Evolutionary conservation across 2,113 vertebrate species (phyloP).

Genomic region (Penelope pileata): DNA sequence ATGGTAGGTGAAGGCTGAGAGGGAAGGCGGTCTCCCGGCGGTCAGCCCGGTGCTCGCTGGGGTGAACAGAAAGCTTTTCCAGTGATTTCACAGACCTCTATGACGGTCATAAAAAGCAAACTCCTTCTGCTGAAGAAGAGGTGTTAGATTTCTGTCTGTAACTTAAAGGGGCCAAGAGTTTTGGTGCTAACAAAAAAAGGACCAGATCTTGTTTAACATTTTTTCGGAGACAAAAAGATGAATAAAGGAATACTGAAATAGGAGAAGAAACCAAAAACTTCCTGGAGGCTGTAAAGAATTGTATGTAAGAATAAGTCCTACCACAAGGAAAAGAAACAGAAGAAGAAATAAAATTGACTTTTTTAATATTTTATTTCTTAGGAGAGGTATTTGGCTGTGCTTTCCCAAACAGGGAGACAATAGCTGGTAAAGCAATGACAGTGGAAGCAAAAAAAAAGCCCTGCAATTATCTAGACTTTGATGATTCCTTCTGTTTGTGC

Average conservation of each 20-base stretch:
- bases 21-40: fast-evolving
- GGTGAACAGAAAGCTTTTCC: background rate
- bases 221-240: background rate
- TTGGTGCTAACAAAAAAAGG: background rate
- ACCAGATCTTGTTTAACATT: background rate
- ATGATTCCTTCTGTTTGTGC: slow-evolving; percentile 45
- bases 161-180: background rate
- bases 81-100: background rate
- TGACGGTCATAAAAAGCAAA: background rate
- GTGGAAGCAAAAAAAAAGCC: slow-evolving; percentile 8
- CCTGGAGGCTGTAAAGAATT: background rate
- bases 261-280: background rate
- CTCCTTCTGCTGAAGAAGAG: background rate
- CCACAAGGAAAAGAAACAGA: slow-evolving; percentile 46
- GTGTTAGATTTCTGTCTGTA: background rate
- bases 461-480: slow-evolving; percentile 57
- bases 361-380: slow-evolving; percentile 8
- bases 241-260: slow-evolving; percentile 30
- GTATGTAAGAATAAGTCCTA: background rate
- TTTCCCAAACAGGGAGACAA: slow-evolving; percentile 27
- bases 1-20: background rate
- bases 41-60: fast-evolving
- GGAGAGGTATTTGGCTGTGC: background rate
- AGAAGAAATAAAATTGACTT: background rate
- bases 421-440: slow-evolving; percentile 49